Evolutionary conservation across 2,797 vertebrate genomes (phyloP).

Genomic region (Pachyuromys duprasi): DNA sequence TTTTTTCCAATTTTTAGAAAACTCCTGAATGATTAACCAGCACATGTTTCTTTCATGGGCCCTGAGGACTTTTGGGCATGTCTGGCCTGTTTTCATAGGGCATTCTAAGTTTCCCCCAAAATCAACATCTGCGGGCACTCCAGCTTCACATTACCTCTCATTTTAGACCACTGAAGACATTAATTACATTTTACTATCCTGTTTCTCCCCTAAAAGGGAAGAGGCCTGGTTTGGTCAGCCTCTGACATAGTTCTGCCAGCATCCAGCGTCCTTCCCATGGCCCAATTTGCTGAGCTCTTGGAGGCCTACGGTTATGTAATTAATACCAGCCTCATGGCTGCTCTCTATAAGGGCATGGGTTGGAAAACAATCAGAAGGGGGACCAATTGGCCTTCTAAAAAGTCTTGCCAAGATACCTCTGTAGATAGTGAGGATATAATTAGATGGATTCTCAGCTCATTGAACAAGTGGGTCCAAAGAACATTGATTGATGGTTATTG

Average conservation of each 20-base stretch:
- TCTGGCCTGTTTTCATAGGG: background rate
- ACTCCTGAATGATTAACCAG: background rate
- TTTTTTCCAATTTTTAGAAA: background rate
- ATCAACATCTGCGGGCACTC: background rate
- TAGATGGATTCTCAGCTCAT: background rate
- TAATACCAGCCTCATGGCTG: background rate
- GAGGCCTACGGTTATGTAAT: background rate
- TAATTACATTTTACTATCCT: background rate
- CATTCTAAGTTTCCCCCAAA: background rate
- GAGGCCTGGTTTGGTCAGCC: background rate
- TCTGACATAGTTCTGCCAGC: background rate
- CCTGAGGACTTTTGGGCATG: background rate
- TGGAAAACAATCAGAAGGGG: conserved; percentile 11
- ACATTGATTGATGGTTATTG: conserved; percentile 29
- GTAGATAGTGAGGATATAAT: conserved; percentile 18
- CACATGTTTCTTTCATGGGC: background rate
- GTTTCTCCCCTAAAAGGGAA: conserved; percentile 1
- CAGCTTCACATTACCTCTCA: background rate
- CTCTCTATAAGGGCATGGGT: background rate
- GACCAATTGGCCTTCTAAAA: background rate
- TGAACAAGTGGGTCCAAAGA: background rate
- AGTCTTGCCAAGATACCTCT: no score
- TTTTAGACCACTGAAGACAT: background rate
- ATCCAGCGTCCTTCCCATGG: background rate
- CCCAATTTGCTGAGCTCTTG: background rate